Evolutionary conservation across 2,888 invertebrate species (phyloP).

Genomic region (Amiota minor): DNA sequence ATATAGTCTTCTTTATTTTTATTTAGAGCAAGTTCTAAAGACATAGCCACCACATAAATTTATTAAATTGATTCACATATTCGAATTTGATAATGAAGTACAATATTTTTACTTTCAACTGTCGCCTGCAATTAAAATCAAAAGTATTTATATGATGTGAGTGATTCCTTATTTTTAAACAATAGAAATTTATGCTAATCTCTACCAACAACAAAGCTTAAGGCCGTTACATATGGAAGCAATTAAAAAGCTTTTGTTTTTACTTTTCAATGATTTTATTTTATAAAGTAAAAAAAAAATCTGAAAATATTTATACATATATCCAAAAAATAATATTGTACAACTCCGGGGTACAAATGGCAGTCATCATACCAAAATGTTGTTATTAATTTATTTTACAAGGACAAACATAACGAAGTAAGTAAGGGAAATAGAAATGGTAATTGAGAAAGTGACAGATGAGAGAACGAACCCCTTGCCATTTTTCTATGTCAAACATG

Average conservation of each 20-base stretch:
- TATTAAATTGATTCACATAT: too few species aligned
- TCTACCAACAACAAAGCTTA: neutral
- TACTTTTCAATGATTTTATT: neutral
- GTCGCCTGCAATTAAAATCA: too few species aligned
- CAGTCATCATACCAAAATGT: neutral
- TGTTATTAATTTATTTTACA: neutral
- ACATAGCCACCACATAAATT: too few species aligned
- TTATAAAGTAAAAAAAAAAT: neutral
- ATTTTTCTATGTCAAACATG: constrained; percentile 23
- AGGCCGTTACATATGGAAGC: neutral
- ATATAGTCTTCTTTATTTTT: neutral
- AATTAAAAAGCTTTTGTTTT: neutral
- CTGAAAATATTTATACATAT: neutral
- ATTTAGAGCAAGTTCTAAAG: neutral
- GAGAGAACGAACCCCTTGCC: constrained; percentile 37
- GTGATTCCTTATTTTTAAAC: neutral
- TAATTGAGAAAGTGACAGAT: neutral
- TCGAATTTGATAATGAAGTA: too few species aligned
- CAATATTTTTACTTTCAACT: too few species aligned
- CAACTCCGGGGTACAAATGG: neutral
- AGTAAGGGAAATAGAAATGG: too few species aligned
- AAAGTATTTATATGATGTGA: neutral
- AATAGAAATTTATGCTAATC: too few species aligned
- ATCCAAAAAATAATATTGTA: neutral
- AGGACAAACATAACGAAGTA: neutral